These are phyloP conservation scores for Sphenopsis melanotis DNA, from an alignment of 2,797 vertebrate species.

Conservation along the genomic window DNA sequence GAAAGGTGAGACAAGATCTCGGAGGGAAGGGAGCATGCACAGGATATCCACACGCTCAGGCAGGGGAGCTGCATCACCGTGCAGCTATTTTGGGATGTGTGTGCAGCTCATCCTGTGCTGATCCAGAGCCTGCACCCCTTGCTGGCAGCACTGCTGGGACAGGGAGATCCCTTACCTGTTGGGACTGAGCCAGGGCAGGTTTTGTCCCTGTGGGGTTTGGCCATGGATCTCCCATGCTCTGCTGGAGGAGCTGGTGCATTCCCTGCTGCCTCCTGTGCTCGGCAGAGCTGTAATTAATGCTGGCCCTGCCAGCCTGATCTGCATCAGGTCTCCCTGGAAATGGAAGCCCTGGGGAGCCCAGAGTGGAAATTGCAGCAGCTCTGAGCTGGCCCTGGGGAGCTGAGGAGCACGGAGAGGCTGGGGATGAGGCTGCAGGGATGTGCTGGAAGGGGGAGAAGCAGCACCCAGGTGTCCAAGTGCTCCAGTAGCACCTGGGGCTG, in stretches of 20 bases:
- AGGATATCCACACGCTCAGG: background rate
- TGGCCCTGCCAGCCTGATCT: background rate
- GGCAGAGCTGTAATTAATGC: background rate
- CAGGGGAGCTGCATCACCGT: background rate
- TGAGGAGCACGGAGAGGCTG: accelerated
- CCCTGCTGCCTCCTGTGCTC: background rate
- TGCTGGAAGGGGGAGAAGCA: background rate
- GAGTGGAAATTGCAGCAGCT: background rate
- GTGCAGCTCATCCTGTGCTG: background rate
- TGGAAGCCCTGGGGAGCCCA: background rate
- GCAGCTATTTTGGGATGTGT: background rate
- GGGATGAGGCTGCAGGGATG: background rate
- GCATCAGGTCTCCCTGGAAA: background rate
- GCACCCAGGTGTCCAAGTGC: background rate
- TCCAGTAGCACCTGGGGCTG: background rate
- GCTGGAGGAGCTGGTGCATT: background rate
- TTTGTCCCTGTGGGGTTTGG: background rate
- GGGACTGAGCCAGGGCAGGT: background rate
- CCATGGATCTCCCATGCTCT: background rate
- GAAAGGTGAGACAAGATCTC: background rate
- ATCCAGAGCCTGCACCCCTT: background rate
- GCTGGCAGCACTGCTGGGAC: background rate
- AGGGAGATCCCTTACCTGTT: background rate
- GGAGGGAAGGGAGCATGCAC: accelerated
- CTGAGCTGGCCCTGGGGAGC: background rate